Base-by-base conservation (phyloP, 2,797 vertebrate species). In the Rhabdomys pumilio region DNA sequence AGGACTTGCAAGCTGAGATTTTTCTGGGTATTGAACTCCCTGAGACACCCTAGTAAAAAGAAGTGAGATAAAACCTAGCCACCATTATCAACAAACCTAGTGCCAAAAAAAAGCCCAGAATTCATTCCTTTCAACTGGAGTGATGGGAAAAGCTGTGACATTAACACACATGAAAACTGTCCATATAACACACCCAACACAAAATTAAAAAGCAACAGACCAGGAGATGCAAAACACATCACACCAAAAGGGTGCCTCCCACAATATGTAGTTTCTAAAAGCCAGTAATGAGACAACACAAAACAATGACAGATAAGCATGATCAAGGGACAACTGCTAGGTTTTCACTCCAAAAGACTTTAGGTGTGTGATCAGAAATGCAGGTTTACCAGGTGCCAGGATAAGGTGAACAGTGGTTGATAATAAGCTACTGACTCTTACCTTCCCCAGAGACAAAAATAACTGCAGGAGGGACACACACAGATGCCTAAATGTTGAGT, bases 181-280 rank as follows among this genome's bases (percentile, higher is more conserved):
- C 73, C 75, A 44, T 5, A 44, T 31, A 76, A 44, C 63, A 88
- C 77, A 79, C 38, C 5, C 72, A 88, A 20, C 22, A 19, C 76
- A 65, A 80, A 75, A 41, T 53, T 65, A 55, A 80, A 95, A 93
- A 13, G 4, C 20, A 5, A 55, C 2, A 88, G 50, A 81, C 50
- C 19, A 44, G 20, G 26, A 63, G 67, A 47, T 9, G 34, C 26
- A 90, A 89, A 92, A 67, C 47, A 20, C 2, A 7, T 34, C 34
- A 65, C 4, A 79, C 69, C 76, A 59, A 50, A 94, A 59, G 87
- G 41, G 55, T 24, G 41, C 10, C 10, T 24, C 80, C 50, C 20
- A 14, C 19, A 87, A 91, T 67, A 95, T n/a, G 14, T 41, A 94
- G 76, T 67, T 95, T 85, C 63, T 79, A 15, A 4, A n/a, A 63